These are phyloP conservation scores for Mola mola DNA, from an alignment of 2,113 vertebrate species.

Conservation along the genomic window DNA sequence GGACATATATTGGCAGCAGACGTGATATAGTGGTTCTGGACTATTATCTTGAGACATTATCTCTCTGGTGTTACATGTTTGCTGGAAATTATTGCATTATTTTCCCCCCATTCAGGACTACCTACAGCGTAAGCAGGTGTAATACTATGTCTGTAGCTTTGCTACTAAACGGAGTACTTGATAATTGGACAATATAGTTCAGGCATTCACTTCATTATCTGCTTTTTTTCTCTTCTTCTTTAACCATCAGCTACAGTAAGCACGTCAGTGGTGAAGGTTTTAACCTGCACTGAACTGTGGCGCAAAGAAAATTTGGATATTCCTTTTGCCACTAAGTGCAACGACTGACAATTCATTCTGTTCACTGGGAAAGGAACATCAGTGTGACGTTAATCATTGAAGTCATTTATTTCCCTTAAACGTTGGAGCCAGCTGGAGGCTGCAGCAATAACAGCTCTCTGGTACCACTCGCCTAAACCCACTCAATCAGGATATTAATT, in stretches of 20 bases:
- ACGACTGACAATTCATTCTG: constrained; percentile 64
- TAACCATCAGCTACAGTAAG: constrained; percentile 27
- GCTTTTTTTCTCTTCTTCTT: not conserved
- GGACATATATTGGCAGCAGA: too few species aligned
- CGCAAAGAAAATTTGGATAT: constrained; percentile 47
- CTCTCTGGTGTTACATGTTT: too few species aligned
- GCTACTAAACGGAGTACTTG: not conserved
- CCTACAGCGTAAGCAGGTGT: too few species aligned
- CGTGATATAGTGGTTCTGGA: too few species aligned
- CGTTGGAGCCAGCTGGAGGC: constrained; percentile 60
- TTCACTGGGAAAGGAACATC: constrained; percentile 55
- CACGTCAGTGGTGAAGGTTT: constrained; percentile 10
- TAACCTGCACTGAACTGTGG: constrained; percentile 37
- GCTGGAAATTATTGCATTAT: too few species aligned
- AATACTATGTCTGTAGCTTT: not conserved
- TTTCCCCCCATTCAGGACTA: too few species aligned
- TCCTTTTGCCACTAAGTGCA: constrained; percentile 47
- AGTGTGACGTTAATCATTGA: constrained; percentile 70
- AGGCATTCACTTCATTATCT: constrained; percentile 10
- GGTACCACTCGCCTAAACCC: constrained; percentile 54
- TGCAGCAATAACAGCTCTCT: constrained; percentile 59
- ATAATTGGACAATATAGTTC: not conserved
- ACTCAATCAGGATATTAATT: constrained; percentile 78
- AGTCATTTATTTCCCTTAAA: constrained; percentile 73
- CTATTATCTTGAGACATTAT: too few species aligned